Evolutionary conservation across 2,888 invertebrate genomes (phyloP), one percentile per base, ranked within the genome.

Genomic region (Scaptomyza cyrtandrae): DNA sequence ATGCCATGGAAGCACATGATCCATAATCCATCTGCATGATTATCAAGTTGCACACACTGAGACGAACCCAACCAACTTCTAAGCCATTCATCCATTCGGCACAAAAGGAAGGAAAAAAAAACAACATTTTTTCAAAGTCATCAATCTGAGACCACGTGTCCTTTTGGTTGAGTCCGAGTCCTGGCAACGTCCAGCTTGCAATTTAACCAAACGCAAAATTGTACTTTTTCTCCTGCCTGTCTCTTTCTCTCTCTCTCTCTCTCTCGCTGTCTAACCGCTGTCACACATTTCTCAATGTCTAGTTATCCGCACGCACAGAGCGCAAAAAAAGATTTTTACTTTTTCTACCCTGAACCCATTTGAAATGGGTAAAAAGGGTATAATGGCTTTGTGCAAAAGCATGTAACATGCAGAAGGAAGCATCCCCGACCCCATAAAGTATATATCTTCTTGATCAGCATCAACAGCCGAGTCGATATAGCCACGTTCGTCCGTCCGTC

Each of bases 91-190:
- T 16, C 48, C 53, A 57, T 53, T 37, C 24, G n/a, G n/a, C 24
- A 24, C 3, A 24, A 24, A 24, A 24, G 37, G 37, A 16, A 16
- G 14, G 10, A 10, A 56, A 39, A 7, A 39, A 6, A 14, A 39
- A 9, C 14, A 7, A 14, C 7, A 10, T 56, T 61, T 9, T 7
- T 39, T 39, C 56, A 52, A 11, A 62, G 63, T 58, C 70, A 69
- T 70, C 63, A 70, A 63, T 63, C 70, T 49, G 49, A 50, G 63
- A 49, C 57, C 16, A 69, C 41, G 69, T 39, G 52, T 41, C 19
- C 31, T 19, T 16, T 16, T 14, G 9, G 14, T 39, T 6, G 39
- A 9, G 41, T 41, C 41, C 6, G 14, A 2, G 16, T 16, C 16
- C 10, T 41, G 16, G 41, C 16, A 33, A 33, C 33, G 45, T 55